Evolutionary conservation across 2,797 vertebrate genomes (phyloP).

Genomic region (Otus scops): DNA sequence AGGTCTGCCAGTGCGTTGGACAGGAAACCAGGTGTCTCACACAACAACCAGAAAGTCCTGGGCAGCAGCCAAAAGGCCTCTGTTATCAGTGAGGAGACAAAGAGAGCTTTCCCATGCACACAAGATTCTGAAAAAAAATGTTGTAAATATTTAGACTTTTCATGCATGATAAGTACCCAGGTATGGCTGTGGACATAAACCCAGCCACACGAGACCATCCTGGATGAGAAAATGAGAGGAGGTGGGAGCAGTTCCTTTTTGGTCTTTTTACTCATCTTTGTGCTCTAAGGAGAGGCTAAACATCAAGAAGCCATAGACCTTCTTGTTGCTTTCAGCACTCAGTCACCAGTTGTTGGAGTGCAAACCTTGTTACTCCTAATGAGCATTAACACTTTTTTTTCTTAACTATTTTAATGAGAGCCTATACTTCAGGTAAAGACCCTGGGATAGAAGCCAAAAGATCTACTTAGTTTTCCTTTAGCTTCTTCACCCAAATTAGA

Average conservation of each 20-base stretch:
- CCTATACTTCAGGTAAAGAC: neutral
- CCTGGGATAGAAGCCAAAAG: neutral
- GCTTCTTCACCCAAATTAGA: neutral
- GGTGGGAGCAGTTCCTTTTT: neutral
- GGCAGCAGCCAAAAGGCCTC: neutral
- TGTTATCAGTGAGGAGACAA: neutral
- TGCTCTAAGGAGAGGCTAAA: neutral
- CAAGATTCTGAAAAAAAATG: neutral
- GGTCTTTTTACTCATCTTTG: neutral
- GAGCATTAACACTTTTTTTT: neutral
- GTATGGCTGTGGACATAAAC: neutral
- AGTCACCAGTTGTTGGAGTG: neutral
- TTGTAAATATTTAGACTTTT: neutral
- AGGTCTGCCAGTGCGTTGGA: neutral
- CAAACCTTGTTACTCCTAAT: neutral
- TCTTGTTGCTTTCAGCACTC: neutral
- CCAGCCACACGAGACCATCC: neutral
- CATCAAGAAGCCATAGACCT: neutral
- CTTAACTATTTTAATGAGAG: neutral
- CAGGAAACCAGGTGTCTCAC: neutral
- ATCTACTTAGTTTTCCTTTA: neutral
- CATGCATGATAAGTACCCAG: neutral
- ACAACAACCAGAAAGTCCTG: neutral
- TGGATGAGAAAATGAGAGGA: neutral
- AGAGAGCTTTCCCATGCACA: neutral